Evolutionary conservation across 37 sponge, comb jelly and placozoan species (phyloP).

Genomic region (Theonella swinhoei): DNA sequence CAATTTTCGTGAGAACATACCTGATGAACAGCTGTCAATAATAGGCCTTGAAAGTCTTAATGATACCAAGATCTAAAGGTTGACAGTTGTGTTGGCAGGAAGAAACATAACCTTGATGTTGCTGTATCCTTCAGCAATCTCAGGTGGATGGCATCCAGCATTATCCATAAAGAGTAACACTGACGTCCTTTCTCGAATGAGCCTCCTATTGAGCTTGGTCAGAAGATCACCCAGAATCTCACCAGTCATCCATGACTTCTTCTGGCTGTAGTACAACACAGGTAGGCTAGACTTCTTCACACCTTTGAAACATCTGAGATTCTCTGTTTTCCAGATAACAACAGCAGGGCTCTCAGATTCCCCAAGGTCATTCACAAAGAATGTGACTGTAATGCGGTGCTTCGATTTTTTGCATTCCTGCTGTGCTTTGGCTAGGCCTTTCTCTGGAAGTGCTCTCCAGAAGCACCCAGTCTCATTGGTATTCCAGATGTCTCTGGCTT

Average conservation of each 20-base stretch:
- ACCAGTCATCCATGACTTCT: conserved; percentile 60
- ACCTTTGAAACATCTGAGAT: conserved; percentile 53
- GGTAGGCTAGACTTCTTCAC: conserved; percentile 43
- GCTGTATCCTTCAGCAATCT: conserved; percentile 22
- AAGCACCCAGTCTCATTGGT: conserved; percentile 39
- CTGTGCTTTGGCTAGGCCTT: conserved; percentile 45
- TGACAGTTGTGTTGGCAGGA: conserved; percentile 64
- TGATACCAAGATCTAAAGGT: too few relatives aligned
- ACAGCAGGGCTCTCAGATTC: conserved; percentile 24
- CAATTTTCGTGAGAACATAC: conserved; percentile 48
- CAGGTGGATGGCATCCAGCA: too few relatives aligned
- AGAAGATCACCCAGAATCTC: conserved; percentile 35
- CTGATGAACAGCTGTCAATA: conserved; percentile 36
- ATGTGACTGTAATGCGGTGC: conserved; percentile 53
- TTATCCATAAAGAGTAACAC: conserved; percentile 47
- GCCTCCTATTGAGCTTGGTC: conserved; percentile 24
- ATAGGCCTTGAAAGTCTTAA: conserved; percentile 23
- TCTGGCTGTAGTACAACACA: conserved; percentile 29
- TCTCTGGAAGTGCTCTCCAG: conserved; percentile 73
- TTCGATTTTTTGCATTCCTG: conserved; percentile 60
- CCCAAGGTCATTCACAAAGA: conserved; percentile 61
- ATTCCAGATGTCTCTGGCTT: conserved; percentile 33
- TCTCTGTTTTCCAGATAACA: conserved; percentile 33
- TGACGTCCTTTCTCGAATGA: conserved; percentile 8
- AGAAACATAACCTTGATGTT: conserved; percentile 57